Conservation (phyloP, 2,797 vertebrate genomes). For the Sebastes matsubarae region DNA sequence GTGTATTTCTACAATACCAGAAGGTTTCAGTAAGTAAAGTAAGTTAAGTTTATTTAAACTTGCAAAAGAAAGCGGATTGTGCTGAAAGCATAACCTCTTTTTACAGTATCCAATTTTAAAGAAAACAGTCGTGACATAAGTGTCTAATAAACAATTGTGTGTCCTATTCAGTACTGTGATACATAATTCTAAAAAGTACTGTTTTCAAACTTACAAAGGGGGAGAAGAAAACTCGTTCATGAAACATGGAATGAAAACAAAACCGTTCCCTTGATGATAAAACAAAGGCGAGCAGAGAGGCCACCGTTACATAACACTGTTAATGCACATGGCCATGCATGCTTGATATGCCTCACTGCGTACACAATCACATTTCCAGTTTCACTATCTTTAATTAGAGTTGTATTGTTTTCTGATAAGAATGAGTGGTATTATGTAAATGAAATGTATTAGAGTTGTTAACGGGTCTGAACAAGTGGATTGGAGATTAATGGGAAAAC, state of each 20-base stretch:
- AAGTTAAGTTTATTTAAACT: not conserved
- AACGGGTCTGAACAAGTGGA: conserved; percentile 8
- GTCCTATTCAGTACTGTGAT: not conserved
- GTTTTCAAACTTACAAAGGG: not conserved
- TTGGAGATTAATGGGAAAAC: not conserved
- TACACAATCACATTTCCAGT: conserved; percentile 8
- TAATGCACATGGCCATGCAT: conserved; percentile 41
- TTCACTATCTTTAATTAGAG: not conserved
- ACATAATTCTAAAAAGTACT: not conserved
- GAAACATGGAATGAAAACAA: conserved; percentile 24
- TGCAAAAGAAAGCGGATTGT: not conserved
- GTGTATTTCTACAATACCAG: not conserved
- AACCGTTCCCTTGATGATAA: conserved; percentile 14
- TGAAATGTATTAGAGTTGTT: not conserved
- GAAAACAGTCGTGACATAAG: not conserved
- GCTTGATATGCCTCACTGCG: conserved; percentile 9
- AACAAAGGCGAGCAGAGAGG: conserved; percentile 31
- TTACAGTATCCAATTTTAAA: not conserved
- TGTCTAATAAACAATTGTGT: not conserved
- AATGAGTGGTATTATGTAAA: not conserved
- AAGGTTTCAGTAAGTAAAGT: not conserved
- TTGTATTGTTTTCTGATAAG: not conserved
- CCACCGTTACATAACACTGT: conserved; percentile 58
- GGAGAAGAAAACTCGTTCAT: not conserved
- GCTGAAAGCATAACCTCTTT: not conserved